Base-by-base conservation (phyloP, 2,888 invertebrate species). In the Mesorhabditis belari region DNA sequence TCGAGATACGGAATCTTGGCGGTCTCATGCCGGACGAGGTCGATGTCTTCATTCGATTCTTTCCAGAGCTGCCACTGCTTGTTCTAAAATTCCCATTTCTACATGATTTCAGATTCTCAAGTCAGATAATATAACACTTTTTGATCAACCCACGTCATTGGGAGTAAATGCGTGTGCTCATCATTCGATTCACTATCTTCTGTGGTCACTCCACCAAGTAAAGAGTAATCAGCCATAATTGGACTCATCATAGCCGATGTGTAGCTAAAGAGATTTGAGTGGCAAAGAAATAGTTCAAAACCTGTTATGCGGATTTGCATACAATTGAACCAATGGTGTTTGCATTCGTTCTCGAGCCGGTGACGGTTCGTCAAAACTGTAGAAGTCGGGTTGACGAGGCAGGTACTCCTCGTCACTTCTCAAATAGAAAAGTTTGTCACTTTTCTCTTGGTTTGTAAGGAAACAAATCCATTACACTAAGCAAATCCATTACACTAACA, bases 201-300 rank as follows among this genome's bases (percentile, higher is more conserved):
- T 27, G 27, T 25, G 2, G 17, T 23, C 17, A 19, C 55, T 17
- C 6, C 26, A 25, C 12, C 49, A 58, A 5, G 26, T 6, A 26
- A 29, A 27, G 21, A 55, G 24, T 24, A 28, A 29, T 71, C 71
- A 26, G 61, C 64, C 73, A 75, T 75, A n/a, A 77, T 66, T 5
- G 77, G 77, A 5, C 77, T 77, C 66, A 75, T 69, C 77, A 77
- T 77, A 3, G 77, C 77, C 5, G 77, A 74, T 2, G 77, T 76
- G 63, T 77, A 77, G 56, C 77, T 77, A 57, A n/a, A n/a, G n/a
- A n/a, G n/a, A n/a, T n/a, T n/a, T n/a, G n/a, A n/a, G n/a, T n/a
- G n/a, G n/a, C n/a, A n/a, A n/a, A n/a, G n/a, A n/a, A n/a, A n/a
- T n/a, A n/a, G n/a, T n/a, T n/a, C n/a, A n/a, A n/a, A n/a, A n/a